phyloP scores from a whole-genome alignment of 30 jellyfish, hydroid and myxozoan genomes.

The Calvadosia cruxmelitensis region DNA sequence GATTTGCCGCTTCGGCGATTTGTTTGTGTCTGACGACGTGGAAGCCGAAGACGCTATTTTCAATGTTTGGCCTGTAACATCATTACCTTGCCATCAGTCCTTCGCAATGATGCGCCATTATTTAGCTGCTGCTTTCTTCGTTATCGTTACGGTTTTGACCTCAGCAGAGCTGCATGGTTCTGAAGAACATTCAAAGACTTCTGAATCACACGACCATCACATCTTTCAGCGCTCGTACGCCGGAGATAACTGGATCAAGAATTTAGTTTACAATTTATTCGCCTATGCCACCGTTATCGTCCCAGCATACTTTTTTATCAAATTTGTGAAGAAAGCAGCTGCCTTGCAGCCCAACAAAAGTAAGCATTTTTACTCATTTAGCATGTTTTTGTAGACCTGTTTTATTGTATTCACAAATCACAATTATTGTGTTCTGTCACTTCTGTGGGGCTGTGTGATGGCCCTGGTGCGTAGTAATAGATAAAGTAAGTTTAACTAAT shows the following conservation, averaged over 20 bases:
- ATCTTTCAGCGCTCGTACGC: slow-evolving; percentile 1
- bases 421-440: background rate
- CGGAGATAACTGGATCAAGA: slow-evolving; percentile 52
- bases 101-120: too few relatives aligned
- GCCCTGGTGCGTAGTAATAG: too few relatives aligned
- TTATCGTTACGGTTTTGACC: too few relatives aligned
- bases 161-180: too few relatives aligned
- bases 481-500: too few relatives aligned
- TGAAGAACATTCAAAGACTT: too few relatives aligned
- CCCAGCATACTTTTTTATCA: slow-evolving; percentile 44
- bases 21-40: too few relatives aligned
- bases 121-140: too few relatives aligned
- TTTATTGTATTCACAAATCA: background rate
- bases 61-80: too few relatives aligned
- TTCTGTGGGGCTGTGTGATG: background rate
- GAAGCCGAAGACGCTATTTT: too few relatives aligned
- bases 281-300: slow-evolving; percentile 63
- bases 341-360: slow-evolving; percentile 57
- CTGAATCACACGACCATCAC: slow-evolving; percentile 18
- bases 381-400: background rate
- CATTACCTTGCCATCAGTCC: too few relatives aligned
- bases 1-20: too few relatives aligned
- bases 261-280: slow-evolving; percentile 63
- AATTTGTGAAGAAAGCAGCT: slow-evolving; percentile 62
- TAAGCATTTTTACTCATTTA: slow-evolving; percentile 2